Base-by-base conservation (phyloP, 1,140 invertebrate species). In the Lordiphosa collinella region DNA sequence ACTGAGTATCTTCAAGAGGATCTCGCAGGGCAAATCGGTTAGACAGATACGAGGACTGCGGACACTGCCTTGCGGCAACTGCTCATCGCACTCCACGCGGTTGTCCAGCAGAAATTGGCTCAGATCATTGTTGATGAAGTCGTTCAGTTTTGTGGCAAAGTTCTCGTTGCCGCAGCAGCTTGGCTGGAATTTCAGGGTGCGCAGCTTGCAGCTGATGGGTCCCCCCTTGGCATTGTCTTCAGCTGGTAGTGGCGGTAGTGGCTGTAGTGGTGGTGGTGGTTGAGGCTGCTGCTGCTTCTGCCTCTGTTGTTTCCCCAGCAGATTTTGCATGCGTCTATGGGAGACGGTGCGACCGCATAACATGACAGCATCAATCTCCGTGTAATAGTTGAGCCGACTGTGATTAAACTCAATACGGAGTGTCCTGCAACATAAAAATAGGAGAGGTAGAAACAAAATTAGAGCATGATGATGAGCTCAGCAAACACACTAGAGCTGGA, bases 391-490 rank as follows among this genome's bases (percentile, higher is more conserved):
- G 12, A 96, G 90, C 48, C 92, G 89, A 35, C 90, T 92, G 76
- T 96, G 95, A 89, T 96, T 95, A 70, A 98, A 95, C 88, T 98
- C 96, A 49, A 98, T 89, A 32, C 94, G 91, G 46, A 96, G 89
- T 37, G 93, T 90, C 76, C 95, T 94, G 89, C 2, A 7, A 29
- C 6, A 29, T 11, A 12, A 4, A 9, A 32, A 40, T 31, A 34
- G 11, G 25, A 5, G 2, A 6, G 6, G 18, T 11, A 11, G 2
- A 1, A 6, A 2, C 16, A 18, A 0, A 31, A n/a, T 25, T n/a
- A 32, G 22, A 8, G 3, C 25, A 29, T 29, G 25, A n/a, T 6
- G 4, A 35, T 1, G 31, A 9, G 1, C n/a, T 11, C 2, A 2
- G 14, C 2, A n/a, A n/a, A n/a, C n/a, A n/a, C n/a, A n/a, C n/a